Base-by-base conservation (phyloP, 2,113 vertebrate genomes). In the Lucifuga dentata region DNA sequence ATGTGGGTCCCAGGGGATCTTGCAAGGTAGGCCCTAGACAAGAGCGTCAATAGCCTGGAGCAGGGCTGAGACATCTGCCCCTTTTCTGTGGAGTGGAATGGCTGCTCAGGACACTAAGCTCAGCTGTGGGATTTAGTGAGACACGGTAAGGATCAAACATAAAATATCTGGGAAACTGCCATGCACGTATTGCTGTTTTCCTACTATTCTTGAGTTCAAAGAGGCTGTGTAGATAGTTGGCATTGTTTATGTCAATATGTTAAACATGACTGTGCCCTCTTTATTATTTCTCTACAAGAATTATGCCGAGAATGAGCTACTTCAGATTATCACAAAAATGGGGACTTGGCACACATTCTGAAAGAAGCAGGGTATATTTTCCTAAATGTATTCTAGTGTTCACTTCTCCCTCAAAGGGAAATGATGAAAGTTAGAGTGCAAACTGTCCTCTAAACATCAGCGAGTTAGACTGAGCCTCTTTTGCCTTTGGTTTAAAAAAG, bases 51-150 rank as follows among this genome's bases (percentile, higher is more conserved):
- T 68, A 67, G 81, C 88, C 87, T 2, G 29, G 64, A 73, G 89
- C 87, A 60, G 16, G 68, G 33, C 70, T 76, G 52, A 81, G 85
- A 89, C 89, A 90, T 88, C 89, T 90, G 90, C 76, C 85, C 68
- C 60, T 81, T 83, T 84, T 78, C 68, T 78, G 64, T 24, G 21
- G 60, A 52, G 55, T 64, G 66, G 76, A 16, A 20, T 13, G 63
- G 56, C 52, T 65, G 40, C 60, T 78, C 51, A 32, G 32, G 56
- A 68, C 45, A 44, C 61, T 52, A 21, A 76, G 56, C 74, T 53
- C 82, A 88, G 86, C 80, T 83, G 86, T 80, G 74, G 26, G 58
- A 52, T 73, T 70, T 51, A 59, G 33, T 32, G 41, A 56, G 65
- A 44, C 38, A 6, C 15, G 83, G 86, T 88, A 81, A 79, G 76